A percentile compares a stretch with the other conserved stretches of the same genome.
These are phyloP conservation scores for Enteromius trimaculatus DNA, from an alignment of 2,797 vertebrate species.

Conservation along the genomic window DNA sequence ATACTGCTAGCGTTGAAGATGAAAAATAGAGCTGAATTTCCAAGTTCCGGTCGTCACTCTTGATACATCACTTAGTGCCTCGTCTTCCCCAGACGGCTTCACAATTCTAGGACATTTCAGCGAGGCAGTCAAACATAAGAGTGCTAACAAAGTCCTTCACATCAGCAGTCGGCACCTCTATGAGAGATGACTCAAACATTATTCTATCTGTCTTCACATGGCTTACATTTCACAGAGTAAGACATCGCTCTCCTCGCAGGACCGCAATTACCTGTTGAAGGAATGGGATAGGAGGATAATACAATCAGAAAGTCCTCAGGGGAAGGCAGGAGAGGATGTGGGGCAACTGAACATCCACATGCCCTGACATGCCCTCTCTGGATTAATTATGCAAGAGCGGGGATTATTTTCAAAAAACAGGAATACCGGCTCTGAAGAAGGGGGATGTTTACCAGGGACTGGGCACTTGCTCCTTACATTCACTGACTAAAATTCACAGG, in stretches of 20 bases:
- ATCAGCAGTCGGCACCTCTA: constrained; percentile 42
- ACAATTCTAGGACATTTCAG: constrained; percentile 26
- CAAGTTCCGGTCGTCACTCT: constrained; percentile 53
- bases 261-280: constrained; percentile 49
- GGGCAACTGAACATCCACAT: constrained; percentile 48
- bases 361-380: constrained; percentile 57
- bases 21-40: constrained; percentile 67
- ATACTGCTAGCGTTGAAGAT: constrained; percentile 66
- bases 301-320: constrained; percentile 48
- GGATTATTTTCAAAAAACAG: constrained; percentile 56
- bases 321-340: constrained; percentile 50
- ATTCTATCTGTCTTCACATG: constrained; percentile 55
- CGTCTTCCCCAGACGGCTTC: constrained; percentile 5
- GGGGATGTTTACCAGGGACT: constrained; percentile 27
- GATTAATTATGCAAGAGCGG: constrained; percentile 59
- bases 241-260: constrained; percentile 30
- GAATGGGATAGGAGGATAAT: constrained; percentile 47
- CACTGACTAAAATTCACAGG: background rate
- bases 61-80: constrained; percentile 30
- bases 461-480: constrained; percentile 1
- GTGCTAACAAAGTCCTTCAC: constrained; percentile 58
- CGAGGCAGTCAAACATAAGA: constrained; percentile 45
- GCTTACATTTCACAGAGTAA: constrained; percentile 55
- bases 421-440: constrained; percentile 31
- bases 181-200: constrained; percentile 40